These are phyloP conservation scores for Drosophila triauraria DNA, from an alignment of 1,140 invertebrate genomes.

Conservation along the genomic window DNA sequence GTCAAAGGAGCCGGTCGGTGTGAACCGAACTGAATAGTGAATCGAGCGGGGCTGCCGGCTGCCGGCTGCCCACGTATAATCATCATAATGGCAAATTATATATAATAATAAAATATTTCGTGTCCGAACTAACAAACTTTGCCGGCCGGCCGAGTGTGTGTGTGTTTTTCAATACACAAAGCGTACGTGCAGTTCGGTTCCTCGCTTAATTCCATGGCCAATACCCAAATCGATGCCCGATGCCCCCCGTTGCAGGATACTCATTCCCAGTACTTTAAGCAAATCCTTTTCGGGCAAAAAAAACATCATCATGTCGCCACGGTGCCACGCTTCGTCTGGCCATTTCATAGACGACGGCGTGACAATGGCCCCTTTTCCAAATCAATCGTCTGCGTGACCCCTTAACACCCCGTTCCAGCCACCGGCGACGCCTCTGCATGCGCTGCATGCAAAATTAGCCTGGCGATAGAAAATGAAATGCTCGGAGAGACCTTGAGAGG, in stretches of 20 bases:
- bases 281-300: slow-evolving; percentile 54
- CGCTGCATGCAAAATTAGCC: slow-evolving; percentile 78
- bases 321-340: slow-evolving; percentile 12
- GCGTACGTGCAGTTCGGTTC: slow-evolving; percentile 64
- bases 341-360: slow-evolving; percentile 68
- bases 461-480: slow-evolving; percentile 68
- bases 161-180: slow-evolving; percentile 59
- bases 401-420: not conserved
- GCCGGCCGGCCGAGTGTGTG: slow-evolving; percentile 7
- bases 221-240: slow-evolving; percentile 17
- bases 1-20: slow-evolving; percentile 18
- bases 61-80: slow-evolving; percentile 67
- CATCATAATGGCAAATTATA: slow-evolving; percentile 83
- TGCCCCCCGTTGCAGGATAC: not conserved
- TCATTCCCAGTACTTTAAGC: slow-evolving; percentile 50
- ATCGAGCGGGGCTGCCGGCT: not conserved
- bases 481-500: slow-evolving; percentile 69
- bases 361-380: slow-evolving; percentile 78
- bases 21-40: slow-evolving; percentile 10
- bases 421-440: slow-evolving; percentile 47
- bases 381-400: slow-evolving; percentile 80
- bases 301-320: not conserved
- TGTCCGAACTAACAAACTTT: slow-evolving; percentile 78
- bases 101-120: slow-evolving; percentile 84
- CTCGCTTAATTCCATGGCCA: slow-evolving; percentile 1